phyloP scores from a whole-genome alignment of 2,113 vertebrate genomes.

The Charina bottae region DNA sequence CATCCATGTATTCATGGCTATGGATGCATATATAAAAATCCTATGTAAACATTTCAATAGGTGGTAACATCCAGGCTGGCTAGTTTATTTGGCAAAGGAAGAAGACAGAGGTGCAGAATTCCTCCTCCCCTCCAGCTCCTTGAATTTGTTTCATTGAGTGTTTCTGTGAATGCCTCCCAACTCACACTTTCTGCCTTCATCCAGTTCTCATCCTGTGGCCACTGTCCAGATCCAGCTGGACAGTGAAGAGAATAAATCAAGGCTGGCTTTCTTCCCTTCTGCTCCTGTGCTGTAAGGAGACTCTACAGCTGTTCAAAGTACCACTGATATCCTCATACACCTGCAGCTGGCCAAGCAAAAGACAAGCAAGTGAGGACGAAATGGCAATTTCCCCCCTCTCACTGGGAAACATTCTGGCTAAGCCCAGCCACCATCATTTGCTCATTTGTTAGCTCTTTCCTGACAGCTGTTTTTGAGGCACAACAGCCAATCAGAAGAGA shows the following conservation, averaged over 20 bases:
- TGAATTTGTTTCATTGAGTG: background rate
- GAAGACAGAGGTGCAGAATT: background rate
- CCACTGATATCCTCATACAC: background rate
- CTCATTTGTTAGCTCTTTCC: background rate
- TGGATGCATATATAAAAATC: background rate
- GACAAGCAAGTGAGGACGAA: background rate
- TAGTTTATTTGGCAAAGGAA: background rate
- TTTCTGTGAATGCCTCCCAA: background rate
- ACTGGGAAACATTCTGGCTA: background rate
- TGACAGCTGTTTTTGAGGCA: background rate
- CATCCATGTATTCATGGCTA: background rate
- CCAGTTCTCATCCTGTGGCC: background rate
- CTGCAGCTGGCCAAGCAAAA: background rate
- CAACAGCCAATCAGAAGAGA: background rate
- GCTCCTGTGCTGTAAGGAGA: background rate
- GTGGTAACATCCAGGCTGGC: background rate
- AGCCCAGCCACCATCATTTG: background rate
- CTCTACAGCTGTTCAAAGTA: background rate
- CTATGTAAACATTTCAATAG: background rate
- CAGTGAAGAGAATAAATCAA: background rate
- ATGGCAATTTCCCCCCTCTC: background rate
- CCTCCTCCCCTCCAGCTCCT: background rate
- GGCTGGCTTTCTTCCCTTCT: background rate
- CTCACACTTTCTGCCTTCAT: background rate
- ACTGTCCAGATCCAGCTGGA: background rate